Percentiles rank a stretch among this genome's conserved stretches.
Conservation (phyloP, 1,140 invertebrate genomes). For the Paralvinella palmiformis region DNA sequence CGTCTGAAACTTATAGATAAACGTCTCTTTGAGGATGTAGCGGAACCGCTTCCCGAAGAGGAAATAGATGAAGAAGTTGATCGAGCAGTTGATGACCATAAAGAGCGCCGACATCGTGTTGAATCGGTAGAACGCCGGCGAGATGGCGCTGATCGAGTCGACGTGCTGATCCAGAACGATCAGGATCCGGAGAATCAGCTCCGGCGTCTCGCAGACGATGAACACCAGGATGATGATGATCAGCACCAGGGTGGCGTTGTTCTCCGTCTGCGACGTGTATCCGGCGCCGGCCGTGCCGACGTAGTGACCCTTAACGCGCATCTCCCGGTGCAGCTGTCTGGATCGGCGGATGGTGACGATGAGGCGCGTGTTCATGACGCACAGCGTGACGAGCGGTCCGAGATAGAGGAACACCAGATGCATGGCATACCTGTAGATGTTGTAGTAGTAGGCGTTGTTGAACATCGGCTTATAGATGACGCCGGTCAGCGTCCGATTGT, state of each 20-base stretch:
- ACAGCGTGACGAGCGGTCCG: neutral
- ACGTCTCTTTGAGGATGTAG: conserved; percentile 11
- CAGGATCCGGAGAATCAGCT: conserved; percentile 12
- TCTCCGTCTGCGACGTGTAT: neutral
- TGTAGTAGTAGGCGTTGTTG: conserved; percentile 3
- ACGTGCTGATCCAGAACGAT: neutral
- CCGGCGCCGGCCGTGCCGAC: neutral
- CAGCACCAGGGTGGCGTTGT: conserved; percentile 13
- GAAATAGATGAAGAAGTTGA: conserved; percentile 34
- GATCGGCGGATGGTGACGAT: conserved; percentile 7
- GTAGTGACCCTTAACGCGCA: neutral
- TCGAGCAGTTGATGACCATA: conserved; percentile 17
- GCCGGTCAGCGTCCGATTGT: neutral
- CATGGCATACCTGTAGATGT: conserved; percentile 12
- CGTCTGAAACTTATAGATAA: neutral
- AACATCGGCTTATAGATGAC: conserved; percentile 15
- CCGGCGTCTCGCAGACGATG: conserved; percentile 16
- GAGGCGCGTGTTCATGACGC: conserved; percentile 4
- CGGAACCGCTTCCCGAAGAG: conserved; percentile 31
- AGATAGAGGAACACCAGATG: conserved; percentile 11
- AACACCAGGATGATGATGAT: conserved; percentile 16
- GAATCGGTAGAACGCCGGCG: neutral
- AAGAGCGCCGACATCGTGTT: conserved; percentile 1
- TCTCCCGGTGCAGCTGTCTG: neutral
- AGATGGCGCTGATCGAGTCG: neutral